phyloP scores from a whole-genome alignment of 37 sponge, comb jelly and placozoan species.

The Chondrilla cf. caribensis region DNA sequence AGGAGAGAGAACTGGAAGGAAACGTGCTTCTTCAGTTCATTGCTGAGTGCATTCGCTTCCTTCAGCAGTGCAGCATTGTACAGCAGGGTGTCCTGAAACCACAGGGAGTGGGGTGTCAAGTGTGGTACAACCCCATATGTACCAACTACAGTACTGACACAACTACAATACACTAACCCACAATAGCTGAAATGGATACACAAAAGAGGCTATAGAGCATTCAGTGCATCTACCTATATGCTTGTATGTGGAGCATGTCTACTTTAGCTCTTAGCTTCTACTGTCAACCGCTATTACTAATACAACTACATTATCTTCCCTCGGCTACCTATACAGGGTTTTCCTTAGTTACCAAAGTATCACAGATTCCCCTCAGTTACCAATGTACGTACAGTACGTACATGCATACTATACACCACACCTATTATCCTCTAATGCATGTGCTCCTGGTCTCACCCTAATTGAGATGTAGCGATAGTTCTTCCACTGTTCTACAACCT shows the following conservation, averaged over 20 bases:
- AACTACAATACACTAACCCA: too few species aligned
- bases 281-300: too few species aligned
- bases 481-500: conserved; percentile 62
- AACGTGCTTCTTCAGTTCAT: conserved; percentile 85
- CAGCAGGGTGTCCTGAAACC: conserved; percentile 57
- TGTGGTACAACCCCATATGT: too few species aligned
- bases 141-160: too few species aligned
- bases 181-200: not conserved
- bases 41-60: conserved; percentile 91
- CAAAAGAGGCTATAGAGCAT: not conserved
- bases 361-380: too few species aligned
- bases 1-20: conserved; percentile 78
- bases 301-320: too few species aligned
- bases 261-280: too few species aligned
- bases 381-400: too few species aligned
- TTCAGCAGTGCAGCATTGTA: conserved; percentile 67
- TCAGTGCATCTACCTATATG: not conserved
- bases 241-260: not conserved
- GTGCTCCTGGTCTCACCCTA: conserved; percentile 20
- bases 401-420: too few species aligned
- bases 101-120: not conserved
- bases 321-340: too few species aligned
- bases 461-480: conserved; percentile 69
- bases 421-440: too few species aligned
- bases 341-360: too few species aligned